phyloP scores from a whole-genome alignment of 2,113 vertebrate genomes.

The Syngnathus scovelli region DNA sequence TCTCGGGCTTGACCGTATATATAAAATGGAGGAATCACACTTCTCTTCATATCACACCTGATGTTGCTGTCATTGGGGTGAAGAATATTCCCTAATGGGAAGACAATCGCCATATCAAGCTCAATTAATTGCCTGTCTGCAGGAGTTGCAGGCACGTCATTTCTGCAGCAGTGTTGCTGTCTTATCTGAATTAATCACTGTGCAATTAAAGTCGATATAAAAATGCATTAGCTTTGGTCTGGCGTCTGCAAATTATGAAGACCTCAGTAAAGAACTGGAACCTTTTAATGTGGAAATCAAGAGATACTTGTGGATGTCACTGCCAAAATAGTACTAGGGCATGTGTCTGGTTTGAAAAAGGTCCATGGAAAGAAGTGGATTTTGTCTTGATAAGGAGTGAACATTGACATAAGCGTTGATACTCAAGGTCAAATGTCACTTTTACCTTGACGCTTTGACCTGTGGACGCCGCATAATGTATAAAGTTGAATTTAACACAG shows the following conservation, averaged over 20 bases:
- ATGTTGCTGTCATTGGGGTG: constrained; percentile 6
- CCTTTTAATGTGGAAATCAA: constrained; percentile 18
- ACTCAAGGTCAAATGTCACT: no score
- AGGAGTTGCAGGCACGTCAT: constrained; percentile 24
- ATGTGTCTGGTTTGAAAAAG: background rate
- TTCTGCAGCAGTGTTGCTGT: constrained; percentile 19
- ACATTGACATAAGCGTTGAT: no score
- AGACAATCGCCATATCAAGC: constrained; percentile 21
- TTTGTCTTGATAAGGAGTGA: background rate
- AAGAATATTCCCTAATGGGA: constrained; percentile 6
- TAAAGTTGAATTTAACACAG: no score
- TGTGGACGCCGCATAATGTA: no score
- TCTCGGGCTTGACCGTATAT: background rate
- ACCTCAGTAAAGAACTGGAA: constrained; percentile 33
- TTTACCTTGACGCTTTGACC: no score
- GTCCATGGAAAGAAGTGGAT: constrained; percentile 6
- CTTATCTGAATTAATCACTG: constrained; percentile 40
- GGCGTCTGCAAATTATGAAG: constrained; percentile 15
- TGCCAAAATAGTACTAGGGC: constrained; percentile 11
- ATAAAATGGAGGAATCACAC: constrained; percentile 19
- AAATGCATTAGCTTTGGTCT: constrained; percentile 25
- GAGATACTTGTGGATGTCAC: background rate
- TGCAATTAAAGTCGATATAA: constrained; percentile 28
- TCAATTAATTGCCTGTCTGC: constrained; percentile 19
- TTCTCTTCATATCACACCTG: constrained; percentile 25